Percentiles rank a stretch among this genome's conserved stretches.
phyloP scores from a whole-genome alignment of 2,797 vertebrate species.

The Acrocephalus scirpaceus region DNA sequence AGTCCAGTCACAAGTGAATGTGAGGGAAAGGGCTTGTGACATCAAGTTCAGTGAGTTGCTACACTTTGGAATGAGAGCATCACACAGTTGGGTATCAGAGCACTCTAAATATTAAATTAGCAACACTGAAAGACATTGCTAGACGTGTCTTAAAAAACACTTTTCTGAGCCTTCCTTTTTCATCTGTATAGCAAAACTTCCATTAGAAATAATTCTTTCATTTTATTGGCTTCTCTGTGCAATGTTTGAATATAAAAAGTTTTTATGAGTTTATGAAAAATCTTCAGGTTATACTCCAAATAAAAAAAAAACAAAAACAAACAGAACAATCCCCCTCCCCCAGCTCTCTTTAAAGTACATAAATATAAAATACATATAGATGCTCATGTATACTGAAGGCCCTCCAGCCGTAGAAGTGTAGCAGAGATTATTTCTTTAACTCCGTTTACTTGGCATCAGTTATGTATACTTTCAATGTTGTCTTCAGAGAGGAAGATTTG shows the following conservation, averaged over 20 bases:
- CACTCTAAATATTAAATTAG: not conserved
- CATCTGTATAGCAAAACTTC: not conserved
- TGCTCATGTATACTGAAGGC: not conserved
- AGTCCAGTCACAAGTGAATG: fast-evolving
- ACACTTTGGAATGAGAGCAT: not conserved
- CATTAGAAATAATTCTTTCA: not conserved
- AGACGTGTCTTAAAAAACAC: not conserved
- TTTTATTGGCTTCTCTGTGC: not conserved
- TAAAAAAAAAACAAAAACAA: not conserved
- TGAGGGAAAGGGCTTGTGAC: not conserved
- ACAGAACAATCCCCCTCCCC: fast-evolving
- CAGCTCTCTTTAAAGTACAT: not conserved
- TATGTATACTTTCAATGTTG: not conserved
- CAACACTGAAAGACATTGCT: not conserved
- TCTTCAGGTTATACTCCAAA: not conserved
- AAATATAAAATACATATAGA: not conserved
- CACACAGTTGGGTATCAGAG: not conserved
- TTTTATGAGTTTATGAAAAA: not conserved
- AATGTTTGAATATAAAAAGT: not conserved
- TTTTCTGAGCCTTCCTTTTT: not conserved
- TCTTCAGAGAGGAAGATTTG: not conserved
- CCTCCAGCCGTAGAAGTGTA: not conserved
- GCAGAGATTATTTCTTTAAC: not conserved
- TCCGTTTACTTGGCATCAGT: not conserved
- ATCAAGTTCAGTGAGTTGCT: not conserved